Percentiles rank a stretch among this genome's conserved stretches.
phyloP scores from a whole-genome alignment of 2,113 vertebrate species.

The Beaufortia kweichowensis region DNA sequence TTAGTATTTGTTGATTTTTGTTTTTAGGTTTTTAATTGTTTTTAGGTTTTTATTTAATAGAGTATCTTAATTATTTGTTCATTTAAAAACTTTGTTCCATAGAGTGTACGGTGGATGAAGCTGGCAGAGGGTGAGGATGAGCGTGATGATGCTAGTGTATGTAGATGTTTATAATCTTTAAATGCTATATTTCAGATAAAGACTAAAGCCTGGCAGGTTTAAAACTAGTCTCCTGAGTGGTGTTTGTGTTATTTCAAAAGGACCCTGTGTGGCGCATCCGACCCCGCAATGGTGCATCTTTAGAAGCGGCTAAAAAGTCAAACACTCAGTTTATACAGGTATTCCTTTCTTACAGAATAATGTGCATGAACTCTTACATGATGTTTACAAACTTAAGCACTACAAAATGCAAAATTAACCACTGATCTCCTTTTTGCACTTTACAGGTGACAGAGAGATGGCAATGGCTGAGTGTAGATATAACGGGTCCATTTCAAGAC shows the following conservation, averaged over 20 bases:
- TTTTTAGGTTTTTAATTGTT: not conserved
- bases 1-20: conserved; percentile 26
- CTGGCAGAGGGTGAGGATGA: not conserved
- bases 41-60: not conserved
- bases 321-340: conserved; percentile 15
- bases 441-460: conserved; percentile 66
- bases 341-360: not conserved
- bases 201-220: not conserved
- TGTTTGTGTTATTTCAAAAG: not conserved
- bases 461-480: conserved; percentile 71
- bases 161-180: not conserved
- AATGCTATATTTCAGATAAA: not conserved
- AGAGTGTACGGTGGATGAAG: conserved; percentile 36
- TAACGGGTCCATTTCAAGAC: conserved; percentile 65
- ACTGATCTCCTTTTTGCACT: not conserved
- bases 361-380: not conserved
- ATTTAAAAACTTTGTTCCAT: conserved; percentile 1
- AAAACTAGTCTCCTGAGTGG: not conserved
- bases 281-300: not conserved
- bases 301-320: conserved; percentile 6
- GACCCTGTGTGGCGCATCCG: conserved; percentile 7
- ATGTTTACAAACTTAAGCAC: too few relatives aligned
- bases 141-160: conserved; percentile 19
- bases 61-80: not conserved
- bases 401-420: not conserved